phyloP scores from a whole-genome alignment of 2,797 vertebrate species.

The Parambassis ranga region DNA sequence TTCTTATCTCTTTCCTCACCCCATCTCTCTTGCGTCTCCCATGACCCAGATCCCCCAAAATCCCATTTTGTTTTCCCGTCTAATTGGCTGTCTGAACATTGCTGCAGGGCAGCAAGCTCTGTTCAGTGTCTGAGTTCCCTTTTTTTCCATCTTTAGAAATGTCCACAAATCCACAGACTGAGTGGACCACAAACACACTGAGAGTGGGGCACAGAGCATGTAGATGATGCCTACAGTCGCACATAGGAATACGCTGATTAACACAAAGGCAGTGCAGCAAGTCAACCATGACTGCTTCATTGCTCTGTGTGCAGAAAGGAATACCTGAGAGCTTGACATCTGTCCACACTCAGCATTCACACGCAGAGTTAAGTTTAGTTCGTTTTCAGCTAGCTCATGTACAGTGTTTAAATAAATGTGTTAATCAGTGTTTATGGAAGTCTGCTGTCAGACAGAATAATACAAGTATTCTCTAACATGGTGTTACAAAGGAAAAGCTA shows the following conservation, averaged over 20 bases:
- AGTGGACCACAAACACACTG: not conserved
- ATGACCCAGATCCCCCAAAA: constrained; percentile 36
- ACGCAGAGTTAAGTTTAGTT: constrained; percentile 6
- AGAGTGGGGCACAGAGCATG: no score
- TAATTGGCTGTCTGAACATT: constrained; percentile 51
- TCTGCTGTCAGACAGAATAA: constrained; percentile 22
- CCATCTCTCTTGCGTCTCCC: constrained; percentile 24
- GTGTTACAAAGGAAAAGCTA: no score
- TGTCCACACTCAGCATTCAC: constrained; percentile 17
- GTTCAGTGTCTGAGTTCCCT: constrained; percentile 1
- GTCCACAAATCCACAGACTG: not conserved
- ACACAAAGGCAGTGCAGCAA: not conserved
- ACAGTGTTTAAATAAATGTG: constrained; percentile 34
- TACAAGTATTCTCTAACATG: constrained; percentile 9
- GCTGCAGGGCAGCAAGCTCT: constrained; percentile 25
- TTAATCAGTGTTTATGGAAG: constrained; percentile 49
- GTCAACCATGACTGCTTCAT: constrained; percentile 9
- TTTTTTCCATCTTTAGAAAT: not conserved
- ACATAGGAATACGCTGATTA: not conserved
- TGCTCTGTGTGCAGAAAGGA: not conserved
- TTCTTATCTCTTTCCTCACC: constrained; percentile 10
- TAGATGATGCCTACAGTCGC: no score
- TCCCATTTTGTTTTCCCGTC: constrained; percentile 11
- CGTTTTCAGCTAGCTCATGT: constrained; percentile 5
- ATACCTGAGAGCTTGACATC: constrained; percentile 10